Conservation (phyloP, 2,113 vertebrate species). For the Columba janthina region DNA sequence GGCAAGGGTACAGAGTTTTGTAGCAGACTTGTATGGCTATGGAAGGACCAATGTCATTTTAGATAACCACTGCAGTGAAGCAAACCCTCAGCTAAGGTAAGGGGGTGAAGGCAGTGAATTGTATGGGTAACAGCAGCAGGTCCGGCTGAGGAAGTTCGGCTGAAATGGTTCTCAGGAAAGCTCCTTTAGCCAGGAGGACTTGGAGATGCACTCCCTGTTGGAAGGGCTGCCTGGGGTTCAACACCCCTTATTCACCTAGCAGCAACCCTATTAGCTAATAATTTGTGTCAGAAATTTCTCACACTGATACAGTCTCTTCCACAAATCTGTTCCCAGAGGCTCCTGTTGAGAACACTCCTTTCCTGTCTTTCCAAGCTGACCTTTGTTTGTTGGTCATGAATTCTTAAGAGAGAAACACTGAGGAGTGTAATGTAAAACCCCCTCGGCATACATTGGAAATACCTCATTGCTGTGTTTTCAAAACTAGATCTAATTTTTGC, state of each 20-base stretch:
- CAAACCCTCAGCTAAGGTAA: neutral
- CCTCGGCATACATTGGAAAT: neutral
- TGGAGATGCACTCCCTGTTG: neutral
- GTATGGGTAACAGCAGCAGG: rapidly evolving
- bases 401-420: neutral
- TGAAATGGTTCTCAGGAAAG: neutral
- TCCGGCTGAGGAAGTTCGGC: neutral
- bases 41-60: neutral
- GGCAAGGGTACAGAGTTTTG: neutral
- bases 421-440: neutral
- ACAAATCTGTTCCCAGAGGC: neutral
- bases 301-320: neutral
- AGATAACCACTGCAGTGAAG: neutral
- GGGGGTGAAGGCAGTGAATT: neutral
- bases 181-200: neutral
- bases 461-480: neutral
- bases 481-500: neutral
- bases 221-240: neutral
- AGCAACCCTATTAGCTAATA: neutral
- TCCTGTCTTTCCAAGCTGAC: neutral
- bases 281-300: neutral
- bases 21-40: neutral
- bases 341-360: neutral
- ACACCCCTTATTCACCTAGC: neutral
- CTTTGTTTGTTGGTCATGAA: neutral